Evolutionary conservation across 2,113 vertebrate genomes (phyloP), one percentile per base, ranked within the genome.

Genomic region (Myrmecophaga tridactyla): DNA sequence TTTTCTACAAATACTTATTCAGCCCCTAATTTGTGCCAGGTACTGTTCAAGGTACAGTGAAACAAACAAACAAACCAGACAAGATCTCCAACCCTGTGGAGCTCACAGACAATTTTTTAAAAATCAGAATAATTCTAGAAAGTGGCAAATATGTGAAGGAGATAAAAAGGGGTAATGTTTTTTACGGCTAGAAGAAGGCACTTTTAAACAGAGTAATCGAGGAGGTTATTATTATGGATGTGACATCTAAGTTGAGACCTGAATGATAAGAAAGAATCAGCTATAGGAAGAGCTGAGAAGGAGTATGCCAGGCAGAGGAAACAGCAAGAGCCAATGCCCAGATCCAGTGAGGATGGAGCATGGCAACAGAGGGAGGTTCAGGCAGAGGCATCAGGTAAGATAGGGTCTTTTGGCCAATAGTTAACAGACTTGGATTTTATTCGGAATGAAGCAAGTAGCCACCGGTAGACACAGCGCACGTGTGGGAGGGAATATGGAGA

Each of bases 141-240:
- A 63, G 53, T 29, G 20, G 29, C 17, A n/a, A 27, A 39, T 27
- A 36, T 53, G 29, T 36, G 51, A 86, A 80, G 36, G 60, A 86
- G 60, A 41, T n/a, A 34, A 31, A 21, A 73, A 65, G 34, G 39
- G 65, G 34, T 39, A 51, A 75, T 41, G 63, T 63, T 75, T 75
- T 75, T 36, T 63, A 7, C 69, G 62, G 51, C 39, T 46, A 31
- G 31, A 15, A 65, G 63, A n/a, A 12, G 63, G 63, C 63, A 6
- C 31, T 34, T n/a, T 65, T 20, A n/a, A 36, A 23, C n/a, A 62
- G 48, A 51, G n/a, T n/a, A 39, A 75, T 46, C 39, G 46, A 17
- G 21, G 46, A 27, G 1, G 34, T 18, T 7, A 43, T 34, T 31
- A 12, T 25, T 15, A 60, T 3, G 14, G 21, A n/a, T 1, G 1